Conservation (phyloP, 2,888 invertebrate species). For the Euplexia lucipara region DNA sequence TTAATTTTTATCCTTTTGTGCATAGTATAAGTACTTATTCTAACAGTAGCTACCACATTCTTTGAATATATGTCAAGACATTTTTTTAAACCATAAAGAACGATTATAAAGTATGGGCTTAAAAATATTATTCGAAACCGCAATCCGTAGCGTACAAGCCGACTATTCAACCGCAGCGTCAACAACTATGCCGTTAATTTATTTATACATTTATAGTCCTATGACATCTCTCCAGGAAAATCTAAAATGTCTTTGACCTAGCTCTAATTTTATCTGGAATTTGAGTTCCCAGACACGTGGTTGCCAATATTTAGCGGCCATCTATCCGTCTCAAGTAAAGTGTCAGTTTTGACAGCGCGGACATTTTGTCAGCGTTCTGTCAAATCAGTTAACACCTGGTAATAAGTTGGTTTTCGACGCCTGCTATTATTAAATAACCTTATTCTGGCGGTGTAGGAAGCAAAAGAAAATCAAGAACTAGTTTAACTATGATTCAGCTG, state of each 20-base stretch:
- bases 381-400: slow-evolving; percentile 64
- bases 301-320: slow-evolving; percentile 7
- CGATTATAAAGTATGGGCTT: no score
- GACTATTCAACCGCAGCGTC: not conserved
- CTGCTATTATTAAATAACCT: slow-evolving; percentile 47
- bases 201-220: slow-evolving; percentile 42
- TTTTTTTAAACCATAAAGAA: no score
- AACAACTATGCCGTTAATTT: slow-evolving; percentile 24
- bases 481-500: no score
- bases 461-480: slow-evolving; percentile 20
- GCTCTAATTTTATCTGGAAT: slow-evolving; percentile 46
- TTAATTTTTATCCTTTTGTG: no score
- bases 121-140: not conserved
- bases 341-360: slow-evolving; percentile 23
- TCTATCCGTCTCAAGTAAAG: slow-evolving; percentile 10
- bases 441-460: not conserved
- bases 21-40: no score
- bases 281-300: slow-evolving; percentile 18
- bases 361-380: slow-evolving; percentile 57
- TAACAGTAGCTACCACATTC: no score
- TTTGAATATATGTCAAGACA: no score
- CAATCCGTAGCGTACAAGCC: slow-evolving; percentile 1
- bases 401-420: slow-evolving; percentile 61
- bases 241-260: slow-evolving; percentile 59
- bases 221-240: slow-evolving; percentile 37